phyloP scores from a whole-genome alignment of 2,888 invertebrate species.

The Thalpophila matura region DNA sequence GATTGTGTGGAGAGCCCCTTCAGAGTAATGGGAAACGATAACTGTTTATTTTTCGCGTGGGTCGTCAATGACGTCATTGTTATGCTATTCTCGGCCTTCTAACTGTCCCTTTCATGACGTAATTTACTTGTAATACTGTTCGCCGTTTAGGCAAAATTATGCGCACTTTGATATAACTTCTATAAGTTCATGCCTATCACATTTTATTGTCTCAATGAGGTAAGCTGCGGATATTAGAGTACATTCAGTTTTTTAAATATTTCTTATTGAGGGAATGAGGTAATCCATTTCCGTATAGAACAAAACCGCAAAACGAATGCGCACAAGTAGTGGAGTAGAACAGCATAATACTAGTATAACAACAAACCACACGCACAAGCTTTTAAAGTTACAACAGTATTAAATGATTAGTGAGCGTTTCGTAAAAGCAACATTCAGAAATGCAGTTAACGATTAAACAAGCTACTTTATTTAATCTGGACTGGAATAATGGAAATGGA shows the following conservation, averaged over 20 bases:
- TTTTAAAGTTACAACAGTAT: conserved; percentile 38
- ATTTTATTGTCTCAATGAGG: conserved; percentile 39
- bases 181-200: conserved; percentile 35
- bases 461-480: background rate
- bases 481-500: background rate
- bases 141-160: conserved; percentile 45
- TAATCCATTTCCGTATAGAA: conserved; percentile 31
- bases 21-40: conserved; percentile 59
- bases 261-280: conserved; percentile 37
- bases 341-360: conserved; percentile 31
- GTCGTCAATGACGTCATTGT: conserved; percentile 63
- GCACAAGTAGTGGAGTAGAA: conserved; percentile 6
- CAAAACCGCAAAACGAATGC: conserved; percentile 37
- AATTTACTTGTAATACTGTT: conserved; percentile 46
- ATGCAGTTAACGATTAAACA: background rate
- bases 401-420: conserved; percentile 24
- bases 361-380: conserved; percentile 30
- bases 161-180: conserved; percentile 39
- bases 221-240: conserved; percentile 25
- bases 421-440: conserved; percentile 8
- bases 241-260: conserved; percentile 35
- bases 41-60: conserved; percentile 63
- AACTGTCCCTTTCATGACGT: conserved; percentile 65
- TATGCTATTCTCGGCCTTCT: conserved; percentile 63
- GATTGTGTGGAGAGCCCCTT: conserved; percentile 52